Evolutionary conservation across 2,888 invertebrate species (phyloP), one percentile per base, ranked within the genome.

Genomic region (Dryococelus australis): DNA sequence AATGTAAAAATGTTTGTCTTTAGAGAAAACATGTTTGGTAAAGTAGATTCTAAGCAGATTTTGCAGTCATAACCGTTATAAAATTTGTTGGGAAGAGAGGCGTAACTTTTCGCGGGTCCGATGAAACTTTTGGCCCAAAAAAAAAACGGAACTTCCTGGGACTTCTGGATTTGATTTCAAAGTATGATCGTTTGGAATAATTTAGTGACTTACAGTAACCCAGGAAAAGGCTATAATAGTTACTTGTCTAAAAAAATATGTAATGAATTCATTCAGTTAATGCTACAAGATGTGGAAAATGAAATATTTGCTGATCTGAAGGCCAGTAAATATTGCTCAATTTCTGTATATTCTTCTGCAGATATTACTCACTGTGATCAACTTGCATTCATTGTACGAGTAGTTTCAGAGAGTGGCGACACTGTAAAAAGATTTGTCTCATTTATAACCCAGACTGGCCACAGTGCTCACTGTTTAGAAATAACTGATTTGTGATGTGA

Each of bases 1-100:
- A 8, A 79, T 79, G 27, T 79, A 27, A 2, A 79, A 79, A 79
- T 6, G 1, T 79, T 6, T 79, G 79, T 79, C 79, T 13, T 20
- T 27, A 79, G 79, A 24, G 79, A 79, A 79, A 79, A 79, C 10
- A 8, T n/a, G 10, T 79, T 27, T 6, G n/a, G 79, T 79, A 79
- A 79, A 79, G 79, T 79, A 79, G 79, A 79, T 79, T 79, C 24
- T 79, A 27, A 79, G 79, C 79, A 79, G 16, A 79, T 26, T 24
- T 79, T 79, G 79, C n/a, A 79, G 27, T 79, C 79, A 27, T 79
- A 79, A 79, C 6, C n/a, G 9, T 79, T 79, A 79, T 79, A 4
- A 79, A 79, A 79, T 79, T 79, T 79, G 6, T 79, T 24, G 27
- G 9, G 79, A 79, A 79, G 79, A 79, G 79, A 10, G 79, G n/a